These are phyloP conservation scores for Prinia subflava DNA, from an alignment of 2,113 vertebrate genomes.

Conservation along the genomic window DNA sequence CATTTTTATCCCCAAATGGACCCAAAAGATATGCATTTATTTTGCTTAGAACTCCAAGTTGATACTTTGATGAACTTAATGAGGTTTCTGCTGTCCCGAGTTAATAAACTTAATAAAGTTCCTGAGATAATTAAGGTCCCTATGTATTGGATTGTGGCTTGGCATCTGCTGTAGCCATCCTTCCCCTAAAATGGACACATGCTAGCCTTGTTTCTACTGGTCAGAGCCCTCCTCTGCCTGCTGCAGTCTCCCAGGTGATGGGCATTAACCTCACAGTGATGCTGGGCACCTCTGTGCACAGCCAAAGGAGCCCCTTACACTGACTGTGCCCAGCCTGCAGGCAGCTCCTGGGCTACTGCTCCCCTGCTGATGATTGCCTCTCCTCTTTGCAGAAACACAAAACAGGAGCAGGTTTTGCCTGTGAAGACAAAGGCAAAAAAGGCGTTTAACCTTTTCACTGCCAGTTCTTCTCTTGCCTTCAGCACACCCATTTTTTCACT, in stretches of 20 bases:
- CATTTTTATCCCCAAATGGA: background rate
- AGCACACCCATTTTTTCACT: fast-evolving
- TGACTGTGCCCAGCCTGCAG: background rate
- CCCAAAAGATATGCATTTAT: background rate
- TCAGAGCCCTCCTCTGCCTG: background rate
- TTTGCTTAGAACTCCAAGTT: background rate
- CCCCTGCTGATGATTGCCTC: background rate
- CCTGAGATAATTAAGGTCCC: background rate
- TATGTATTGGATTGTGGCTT: background rate
- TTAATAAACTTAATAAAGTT: too few relatives aligned
- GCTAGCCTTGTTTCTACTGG: background rate
- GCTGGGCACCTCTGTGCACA: background rate
- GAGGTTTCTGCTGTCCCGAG: background rate
- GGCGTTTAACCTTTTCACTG: background rate
- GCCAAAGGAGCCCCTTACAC: background rate
- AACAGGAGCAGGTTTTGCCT: background rate
- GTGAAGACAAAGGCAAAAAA: background rate
- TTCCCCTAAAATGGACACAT: background rate
- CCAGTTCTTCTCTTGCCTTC: background rate
- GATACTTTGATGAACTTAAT: background rate
- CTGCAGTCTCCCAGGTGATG: background rate
- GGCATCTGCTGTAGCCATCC: background rate
- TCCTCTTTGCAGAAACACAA: background rate
- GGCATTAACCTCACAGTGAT: background rate
- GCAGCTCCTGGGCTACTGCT: background rate